A percentile compares a stretch with the other conserved stretches of the same genome.
phyloP scores from a whole-genome alignment of 2,113 vertebrate species.

The Siniperca chuatsi region DNA sequence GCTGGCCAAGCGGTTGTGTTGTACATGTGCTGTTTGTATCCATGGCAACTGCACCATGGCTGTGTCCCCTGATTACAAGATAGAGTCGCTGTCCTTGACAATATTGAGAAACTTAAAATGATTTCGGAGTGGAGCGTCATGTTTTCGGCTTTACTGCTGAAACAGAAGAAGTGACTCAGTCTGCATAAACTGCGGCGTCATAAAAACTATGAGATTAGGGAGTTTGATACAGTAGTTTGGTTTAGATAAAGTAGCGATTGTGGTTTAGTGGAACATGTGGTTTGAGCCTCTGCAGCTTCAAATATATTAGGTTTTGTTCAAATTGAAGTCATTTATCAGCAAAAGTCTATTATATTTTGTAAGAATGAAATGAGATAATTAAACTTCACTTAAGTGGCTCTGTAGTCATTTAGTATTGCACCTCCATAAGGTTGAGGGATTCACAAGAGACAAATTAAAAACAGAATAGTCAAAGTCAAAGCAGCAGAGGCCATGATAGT shows the following conservation, averaged over 20 bases:
- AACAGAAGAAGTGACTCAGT: constrained; percentile 32
- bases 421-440: neutral
- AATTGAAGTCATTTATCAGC: neutral
- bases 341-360: neutral
- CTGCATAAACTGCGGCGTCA: neutral
- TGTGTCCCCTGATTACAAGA: constrained; percentile 69
- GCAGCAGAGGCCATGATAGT: neutral
- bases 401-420: neutral
- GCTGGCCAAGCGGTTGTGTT: constrained; percentile 69
- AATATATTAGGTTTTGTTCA: neutral
- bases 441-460: neutral
- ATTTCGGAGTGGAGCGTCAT: constrained; percentile 41
- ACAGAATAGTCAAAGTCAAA: neutral
- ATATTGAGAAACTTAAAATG: constrained; percentile 48
- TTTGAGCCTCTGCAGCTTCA: neutral
- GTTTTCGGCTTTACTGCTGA: constrained; percentile 3
- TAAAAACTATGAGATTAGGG: constrained; percentile 28
- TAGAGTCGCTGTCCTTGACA: constrained; percentile 57
- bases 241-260: neutral
- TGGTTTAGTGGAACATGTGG: neutral
- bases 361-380: neutral
- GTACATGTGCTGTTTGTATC: constrained; percentile 82
- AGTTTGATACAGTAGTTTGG: constrained; percentile 12
- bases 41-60: constrained; percentile 78
- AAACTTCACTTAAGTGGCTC: neutral